Conservation (phyloP, 2,888 invertebrate genomes). For the Lissonota sp. region DNA sequence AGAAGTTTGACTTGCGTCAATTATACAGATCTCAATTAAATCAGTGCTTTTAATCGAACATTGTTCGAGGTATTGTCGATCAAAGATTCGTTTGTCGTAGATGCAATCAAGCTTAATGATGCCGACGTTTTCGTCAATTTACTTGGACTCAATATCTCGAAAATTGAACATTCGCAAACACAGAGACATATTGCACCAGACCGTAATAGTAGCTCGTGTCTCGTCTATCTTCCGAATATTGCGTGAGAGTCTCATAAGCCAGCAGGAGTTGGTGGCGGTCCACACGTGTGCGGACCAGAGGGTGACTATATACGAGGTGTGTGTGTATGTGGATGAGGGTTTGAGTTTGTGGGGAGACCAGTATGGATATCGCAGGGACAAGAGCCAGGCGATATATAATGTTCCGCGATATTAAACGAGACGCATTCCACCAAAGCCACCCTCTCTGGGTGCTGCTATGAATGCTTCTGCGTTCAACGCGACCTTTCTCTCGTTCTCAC, state of each 20-base stretch:
- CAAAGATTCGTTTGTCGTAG: conserved; percentile 48
- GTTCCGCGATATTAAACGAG: conserved; percentile 84
- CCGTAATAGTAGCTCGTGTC: background rate
- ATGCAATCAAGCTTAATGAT: conserved; percentile 54
- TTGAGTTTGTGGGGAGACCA: conserved; percentile 33
- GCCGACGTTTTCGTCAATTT: conserved; percentile 56
- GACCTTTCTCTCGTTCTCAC: conserved; percentile 67
- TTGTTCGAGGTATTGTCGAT: conserved; percentile 10
- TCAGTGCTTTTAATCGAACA: too few relatives aligned
- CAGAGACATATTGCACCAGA: too few relatives aligned
- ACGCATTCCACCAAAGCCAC: conserved; percentile 82
- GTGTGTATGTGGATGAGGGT: conserved; percentile 41
- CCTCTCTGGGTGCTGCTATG: conserved; percentile 80
- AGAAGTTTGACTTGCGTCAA: too few relatives aligned
- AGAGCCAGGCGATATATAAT: conserved; percentile 83
- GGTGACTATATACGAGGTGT: conserved; percentile 50
- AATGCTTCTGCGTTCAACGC: conserved; percentile 80
- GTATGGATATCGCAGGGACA: conserved; percentile 77
- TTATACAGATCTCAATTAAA: too few relatives aligned
- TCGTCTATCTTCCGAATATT: conserved; percentile 36
- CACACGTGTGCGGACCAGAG: conserved; percentile 39
- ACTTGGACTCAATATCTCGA: conserved; percentile 52
- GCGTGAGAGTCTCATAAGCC: conserved; percentile 49
- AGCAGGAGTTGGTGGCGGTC: conserved; percentile 64
- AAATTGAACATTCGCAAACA: conserved; percentile 53